Evolutionary conservation across 2,797 vertebrate species (phyloP), one percentile per base, ranked within the genome.

Genomic region (Myotis planiceps): DNA sequence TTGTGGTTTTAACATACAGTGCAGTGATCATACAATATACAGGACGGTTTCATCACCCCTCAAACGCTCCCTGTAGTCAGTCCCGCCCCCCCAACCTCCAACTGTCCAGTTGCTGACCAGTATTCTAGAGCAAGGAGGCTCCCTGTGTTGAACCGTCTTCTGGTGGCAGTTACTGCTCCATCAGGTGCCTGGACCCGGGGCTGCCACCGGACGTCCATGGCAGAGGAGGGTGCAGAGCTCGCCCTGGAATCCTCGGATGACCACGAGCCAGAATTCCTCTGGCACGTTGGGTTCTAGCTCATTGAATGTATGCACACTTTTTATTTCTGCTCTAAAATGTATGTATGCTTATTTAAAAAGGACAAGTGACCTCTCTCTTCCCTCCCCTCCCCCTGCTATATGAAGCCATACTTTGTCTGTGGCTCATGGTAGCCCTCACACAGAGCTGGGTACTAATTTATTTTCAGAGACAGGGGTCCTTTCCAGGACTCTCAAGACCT

Each of bases 261-360:
- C 37, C 8, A 37, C 49, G 21, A 3, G 34, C 55, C 60, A 74
- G 47, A 63, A 82, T 60, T 80, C 47, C 60, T 88, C n/a, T 65
- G 71, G 88, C 23, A 13, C 47, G 2, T 76, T 60, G 12, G 27
- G 15, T 86, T 92, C 23, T 81, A 23, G 58, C 85, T 93, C 49
- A 74, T 4, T 80, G 83, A 60, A 92, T 76, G 90, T 87, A 69
- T 76, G n/a, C 14, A 81, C n/a, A 78, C 42, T 90, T 93, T 42
- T 85, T 45, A 55, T 80, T 93, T 81, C 47, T 76, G 19, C 34
- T 53, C 51, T 66, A 47, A 83, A 83, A 84, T 66, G 8, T 42
- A 60, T 80, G 21, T 34, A 2, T 42, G 47, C 68, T 92, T 82
- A 39, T 75, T 78, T 65, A 23, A 75, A 94, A 92, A 60, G 42